phyloP scores from a whole-genome alignment of 2,797 vertebrate species.

The Neoniphon sammara region DNA sequence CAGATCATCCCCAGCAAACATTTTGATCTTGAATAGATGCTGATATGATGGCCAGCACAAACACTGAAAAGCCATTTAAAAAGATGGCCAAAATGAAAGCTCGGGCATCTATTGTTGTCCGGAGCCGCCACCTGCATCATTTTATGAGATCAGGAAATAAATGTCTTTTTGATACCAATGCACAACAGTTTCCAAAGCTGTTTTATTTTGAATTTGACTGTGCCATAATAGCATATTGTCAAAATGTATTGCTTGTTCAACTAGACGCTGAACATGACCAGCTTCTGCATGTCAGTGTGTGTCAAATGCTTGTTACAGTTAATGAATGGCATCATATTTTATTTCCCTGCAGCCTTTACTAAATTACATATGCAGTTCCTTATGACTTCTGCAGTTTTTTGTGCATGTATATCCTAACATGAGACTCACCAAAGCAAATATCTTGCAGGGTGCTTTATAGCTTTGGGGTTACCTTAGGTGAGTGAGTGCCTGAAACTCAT shows the following conservation, averaged over 20 bases:
- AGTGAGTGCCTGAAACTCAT: constrained; percentile 57
- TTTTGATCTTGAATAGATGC: constrained; percentile 6
- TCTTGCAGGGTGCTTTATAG: constrained; percentile 30
- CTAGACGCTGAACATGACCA: neutral
- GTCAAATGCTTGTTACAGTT: too few species aligned
- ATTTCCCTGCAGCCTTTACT: too few species aligned
- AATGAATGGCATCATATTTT: too few species aligned
- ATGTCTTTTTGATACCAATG: neutral
- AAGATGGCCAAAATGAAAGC: neutral
- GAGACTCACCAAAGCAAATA: constrained; percentile 24
- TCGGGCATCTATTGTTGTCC: neutral
- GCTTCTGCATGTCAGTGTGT: too few species aligned
- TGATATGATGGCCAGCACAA: neutral
- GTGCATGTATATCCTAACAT: constrained; percentile 11
- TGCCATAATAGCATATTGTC: too few species aligned
- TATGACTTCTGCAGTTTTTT: neutral
- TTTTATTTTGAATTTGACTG: neutral
- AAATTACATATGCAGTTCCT: neutral
- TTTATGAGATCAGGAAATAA: constrained; percentile 8
- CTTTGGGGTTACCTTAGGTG: constrained; percentile 22
- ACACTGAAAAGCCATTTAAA: neutral
- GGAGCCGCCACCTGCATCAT: neutral
- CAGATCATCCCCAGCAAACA: constrained; percentile 34
- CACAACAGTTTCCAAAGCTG: neutral
- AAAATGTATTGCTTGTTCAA: neutral